phyloP scores from a whole-genome alignment of 2,113 vertebrate species.

The Bostrychus sinensis region DNA sequence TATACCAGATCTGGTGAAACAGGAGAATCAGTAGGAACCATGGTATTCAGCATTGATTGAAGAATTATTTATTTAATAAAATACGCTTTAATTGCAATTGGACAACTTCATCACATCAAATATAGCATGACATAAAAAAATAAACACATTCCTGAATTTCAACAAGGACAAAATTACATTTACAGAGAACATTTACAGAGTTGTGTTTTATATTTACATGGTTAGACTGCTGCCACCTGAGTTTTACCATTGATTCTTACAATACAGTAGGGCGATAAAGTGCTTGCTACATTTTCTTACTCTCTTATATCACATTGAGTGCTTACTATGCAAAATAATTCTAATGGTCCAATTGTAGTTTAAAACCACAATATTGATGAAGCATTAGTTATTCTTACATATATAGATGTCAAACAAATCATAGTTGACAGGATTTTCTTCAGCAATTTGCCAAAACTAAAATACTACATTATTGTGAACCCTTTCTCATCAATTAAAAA shows the following conservation, averaged over 20 bases:
- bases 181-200: slow-evolving; percentile 21
- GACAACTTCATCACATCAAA: slow-evolving; percentile 40
- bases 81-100: slow-evolving; percentile 19
- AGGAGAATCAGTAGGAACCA: too few species aligned
- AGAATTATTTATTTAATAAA: slow-evolving; percentile 67
- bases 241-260: slow-evolving; percentile 42
- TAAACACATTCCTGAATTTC: slow-evolving; percentile 34
- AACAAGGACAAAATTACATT: slow-evolving; percentile 47
- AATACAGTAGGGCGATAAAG: slow-evolving; percentile 71
- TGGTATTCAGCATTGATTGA: slow-evolving; percentile 11
- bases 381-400: too few species aligned
- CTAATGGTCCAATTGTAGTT: background rate
- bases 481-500: too few species aligned
- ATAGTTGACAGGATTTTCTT: too few species aligned
- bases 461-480: too few species aligned
- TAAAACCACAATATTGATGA: background rate
- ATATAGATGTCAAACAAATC: too few species aligned
- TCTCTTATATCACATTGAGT: slow-evolving; percentile 48
- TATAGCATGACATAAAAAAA: slow-evolving; percentile 52
- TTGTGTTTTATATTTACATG: slow-evolving; percentile 14
- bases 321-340: slow-evolving; percentile 34
- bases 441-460: too few species aligned
- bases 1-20: too few species aligned
- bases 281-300: slow-evolving; percentile 56
- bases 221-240: slow-evolving; percentile 14